Conservation (phyloP, 2,797 vertebrate genomes). For the Notamacropus eugenii region DNA sequence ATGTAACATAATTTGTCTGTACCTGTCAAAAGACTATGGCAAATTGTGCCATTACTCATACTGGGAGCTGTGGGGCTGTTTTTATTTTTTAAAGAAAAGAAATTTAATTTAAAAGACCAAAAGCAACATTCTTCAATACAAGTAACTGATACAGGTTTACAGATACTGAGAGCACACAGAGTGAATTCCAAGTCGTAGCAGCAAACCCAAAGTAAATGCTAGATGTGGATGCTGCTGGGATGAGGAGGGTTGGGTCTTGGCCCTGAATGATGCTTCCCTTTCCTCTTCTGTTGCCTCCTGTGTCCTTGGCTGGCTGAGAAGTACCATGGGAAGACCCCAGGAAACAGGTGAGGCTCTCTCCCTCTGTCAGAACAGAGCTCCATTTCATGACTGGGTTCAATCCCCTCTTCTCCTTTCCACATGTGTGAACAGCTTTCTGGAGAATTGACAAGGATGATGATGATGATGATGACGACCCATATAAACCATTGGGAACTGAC, state of each 20-base stretch:
- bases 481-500: constrained; percentile 79
- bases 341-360: background rate
- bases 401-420: background rate
- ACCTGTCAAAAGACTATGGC: background rate
- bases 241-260: background rate
- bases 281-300: background rate
- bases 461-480: constrained; percentile 66
- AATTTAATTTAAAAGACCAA: constrained; percentile 76
- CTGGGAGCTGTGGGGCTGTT: constrained; percentile 43
- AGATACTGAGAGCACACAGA: constrained; percentile 57
- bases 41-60: background rate
- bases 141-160: constrained; percentile 73
- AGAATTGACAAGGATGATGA: constrained; percentile 57
- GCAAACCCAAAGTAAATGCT: background rate
- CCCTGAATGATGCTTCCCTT: background rate
- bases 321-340: background rate
- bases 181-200: constrained; percentile 45
- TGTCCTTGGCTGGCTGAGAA: background rate
- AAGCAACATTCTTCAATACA: constrained; percentile 73
- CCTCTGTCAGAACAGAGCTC: background rate
- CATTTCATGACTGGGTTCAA: background rate
- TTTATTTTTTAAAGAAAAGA: constrained; percentile 61
- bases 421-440: constrained; percentile 56
- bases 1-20: background rate
- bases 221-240: background rate